Percentiles rank a stretch among this genome's conserved stretches.
Evolutionary conservation across 2,797 vertebrate species (phyloP).

Genomic region (Paedocypris micromegethes): DNA sequence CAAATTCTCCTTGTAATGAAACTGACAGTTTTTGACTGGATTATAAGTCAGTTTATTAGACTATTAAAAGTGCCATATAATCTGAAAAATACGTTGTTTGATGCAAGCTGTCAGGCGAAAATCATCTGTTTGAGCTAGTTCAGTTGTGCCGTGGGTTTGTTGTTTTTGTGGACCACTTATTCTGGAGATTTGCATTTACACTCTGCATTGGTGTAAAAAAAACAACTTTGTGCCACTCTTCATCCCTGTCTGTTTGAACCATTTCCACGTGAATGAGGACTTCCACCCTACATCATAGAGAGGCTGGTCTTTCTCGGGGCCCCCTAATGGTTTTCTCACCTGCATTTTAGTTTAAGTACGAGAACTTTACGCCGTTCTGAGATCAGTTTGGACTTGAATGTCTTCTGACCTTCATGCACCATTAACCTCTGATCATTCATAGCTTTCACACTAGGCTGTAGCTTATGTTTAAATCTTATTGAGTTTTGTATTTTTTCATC

Average conservation of each 20-base stretch:
- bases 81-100: conserved; percentile 19
- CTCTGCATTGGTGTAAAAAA: conserved; percentile 45
- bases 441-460: not conserved
- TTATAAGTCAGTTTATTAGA: conserved; percentile 43
- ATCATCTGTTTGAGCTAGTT: too few relatives aligned
- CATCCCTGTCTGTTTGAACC: conserved; percentile 24
- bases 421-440: conserved; percentile 10
- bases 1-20: too few relatives aligned
- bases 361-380: not conserved
- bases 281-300: conserved; percentile 8
- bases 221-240: conserved; percentile 43
- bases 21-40: not conserved
- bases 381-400: too few relatives aligned
- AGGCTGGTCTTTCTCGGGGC: not conserved
- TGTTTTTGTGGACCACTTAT: conserved; percentile 7
- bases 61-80: conserved; percentile 33
- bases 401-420: not conserved
- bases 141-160: too few relatives aligned
- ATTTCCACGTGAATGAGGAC: conserved; percentile 16
- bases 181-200: conserved; percentile 10
- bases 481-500: not conserved
- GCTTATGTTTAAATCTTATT: not conserved
- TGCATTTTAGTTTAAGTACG: conserved; percentile 9
- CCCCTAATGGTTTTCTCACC: conserved; percentile 45
- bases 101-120: not conserved